These are phyloP conservation scores for Nomada lathburiana DNA, from an alignment of 2,888 invertebrate species.

Conservation along the genomic window DNA sequence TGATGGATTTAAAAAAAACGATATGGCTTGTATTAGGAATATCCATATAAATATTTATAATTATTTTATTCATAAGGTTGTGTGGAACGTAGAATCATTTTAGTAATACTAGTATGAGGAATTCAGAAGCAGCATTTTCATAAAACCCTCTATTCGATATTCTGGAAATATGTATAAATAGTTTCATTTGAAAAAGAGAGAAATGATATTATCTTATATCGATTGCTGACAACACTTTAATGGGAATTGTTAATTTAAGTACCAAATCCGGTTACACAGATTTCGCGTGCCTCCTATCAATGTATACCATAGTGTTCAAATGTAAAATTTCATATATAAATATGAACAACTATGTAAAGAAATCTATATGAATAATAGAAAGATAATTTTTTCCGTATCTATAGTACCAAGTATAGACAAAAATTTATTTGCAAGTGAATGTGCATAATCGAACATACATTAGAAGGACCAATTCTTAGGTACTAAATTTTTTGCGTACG, in stretches of 20 bases:
- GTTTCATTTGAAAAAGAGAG: conserved; percentile 17
- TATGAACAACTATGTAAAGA: conserved; percentile 28
- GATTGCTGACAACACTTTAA: conserved; percentile 39
- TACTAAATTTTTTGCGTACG: conserved; percentile 20
- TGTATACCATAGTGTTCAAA: conserved; percentile 65
- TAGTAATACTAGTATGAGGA: conserved; percentile 32
- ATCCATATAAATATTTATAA: conserved; percentile 48
- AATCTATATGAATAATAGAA: conserved; percentile 29
- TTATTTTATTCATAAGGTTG: conserved; percentile 46
- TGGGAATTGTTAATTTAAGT: conserved; percentile 42
- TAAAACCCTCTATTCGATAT: conserved; percentile 37
- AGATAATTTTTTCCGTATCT: conserved; percentile 39
- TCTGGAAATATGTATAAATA: conserved; percentile 31
- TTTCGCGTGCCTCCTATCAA: conserved; percentile 30
- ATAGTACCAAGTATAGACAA: conserved; percentile 13
- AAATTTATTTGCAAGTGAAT: conserved; percentile 36
- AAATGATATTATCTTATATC: conserved; percentile 36
- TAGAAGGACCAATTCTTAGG: conserved; percentile 56
- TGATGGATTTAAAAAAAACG: conserved; percentile 49
- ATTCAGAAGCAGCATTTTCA: conserved; percentile 41
- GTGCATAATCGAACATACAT: conserved; percentile 22
- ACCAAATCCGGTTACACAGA: conserved; percentile 31
- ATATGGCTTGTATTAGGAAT: conserved; percentile 47
- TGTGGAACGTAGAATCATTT: conserved; percentile 32
- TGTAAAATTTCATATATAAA: conserved; percentile 35